Percentiles rank a stretch among this genome's conserved stretches.
These are phyloP conservation scores for Lepidostoma basale DNA, from an alignment of 1,140 invertebrate species.

Conservation along the genomic window DNA sequence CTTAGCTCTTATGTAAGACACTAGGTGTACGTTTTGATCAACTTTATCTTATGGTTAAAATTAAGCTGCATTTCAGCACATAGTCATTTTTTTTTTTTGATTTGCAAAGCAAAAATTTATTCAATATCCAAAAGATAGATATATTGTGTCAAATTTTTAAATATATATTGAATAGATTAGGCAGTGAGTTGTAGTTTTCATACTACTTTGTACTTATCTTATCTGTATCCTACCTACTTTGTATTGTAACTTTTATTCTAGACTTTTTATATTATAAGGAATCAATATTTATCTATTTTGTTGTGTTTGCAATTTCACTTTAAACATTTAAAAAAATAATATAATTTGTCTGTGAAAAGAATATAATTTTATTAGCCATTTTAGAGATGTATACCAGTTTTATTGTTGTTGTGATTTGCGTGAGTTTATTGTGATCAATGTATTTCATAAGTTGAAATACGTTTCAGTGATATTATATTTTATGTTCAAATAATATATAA, in stretches of 20 bases:
- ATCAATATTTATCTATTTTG: too few species aligned
- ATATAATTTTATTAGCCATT: too few species aligned
- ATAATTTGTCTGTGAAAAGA: too few species aligned
- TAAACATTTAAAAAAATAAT: too few species aligned
- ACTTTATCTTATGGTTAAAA: neutral
- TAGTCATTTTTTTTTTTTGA: neutral
- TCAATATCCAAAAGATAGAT: conserved; percentile 4
- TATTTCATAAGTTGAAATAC: conserved; percentile 22
- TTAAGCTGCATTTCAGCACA: conserved; percentile 5
- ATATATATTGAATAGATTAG: neutral
- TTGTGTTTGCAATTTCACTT: too few species aligned
- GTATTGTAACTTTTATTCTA: too few species aligned
- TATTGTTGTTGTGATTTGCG: conserved; percentile 12
- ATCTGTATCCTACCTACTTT: too few species aligned
- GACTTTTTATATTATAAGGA: too few species aligned
- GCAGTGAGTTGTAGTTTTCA: conserved; percentile 24
- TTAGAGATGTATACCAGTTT: neutral
- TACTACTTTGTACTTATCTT: conserved; percentile 28
- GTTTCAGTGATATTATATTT: conserved; percentile 20
- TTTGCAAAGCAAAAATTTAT: neutral
- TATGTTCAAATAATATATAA: conserved; percentile 14
- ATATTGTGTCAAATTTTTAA: conserved; percentile 13
- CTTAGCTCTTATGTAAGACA: conserved; percentile 3
- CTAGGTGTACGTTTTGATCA: conserved; percentile 8
- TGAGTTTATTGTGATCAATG: conserved; percentile 21